Base-by-base conservation (phyloP, 2,888 invertebrate species). In the Diplazon laetatorius region DNA sequence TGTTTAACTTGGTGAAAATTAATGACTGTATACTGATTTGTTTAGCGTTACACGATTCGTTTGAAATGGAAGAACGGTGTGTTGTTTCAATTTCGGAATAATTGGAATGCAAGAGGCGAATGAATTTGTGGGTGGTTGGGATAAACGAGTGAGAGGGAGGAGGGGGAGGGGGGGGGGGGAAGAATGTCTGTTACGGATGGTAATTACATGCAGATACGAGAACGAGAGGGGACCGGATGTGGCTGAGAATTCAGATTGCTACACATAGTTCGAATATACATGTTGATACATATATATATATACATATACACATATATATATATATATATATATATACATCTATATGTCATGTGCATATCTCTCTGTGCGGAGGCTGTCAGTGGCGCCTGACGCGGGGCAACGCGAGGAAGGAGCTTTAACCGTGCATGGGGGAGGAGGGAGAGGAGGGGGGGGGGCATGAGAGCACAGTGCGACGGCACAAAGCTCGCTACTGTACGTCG, bases 341-440 rank as follows among this genome's bases (percentile, higher is more conserved):
- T 14, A 35, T 48, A 39, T 48, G 42, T 55, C 30, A 37, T 39
- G 12, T 20, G 59, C 20, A 46, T 69, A 46, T 59, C 57, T 59
- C 18, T 25, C 14, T 14, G n/a, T 22, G n/a, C n/a, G n/a, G n/a
- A n/a, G 25, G 44, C 25, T 62, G 42, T 71, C 62, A 52, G 35
- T 18, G 44, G 52, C 39, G 62, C 10, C 42, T 52, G 62, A 55
- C 16, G 62, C 39, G n/a, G 55, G 10, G 57, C 48, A 50, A 48
- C 12, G 48, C 52, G 65, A 22, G 63, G 60, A 69, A 52, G 60
- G 55, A 74, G 78, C 52, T 77, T 79, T n/a, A n/a, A n/a, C n/a
- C n/a, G n/a, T n/a, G n/a, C n/a, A n/a, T n/a, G n/a, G n/a, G n/a
- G n/a, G n/a, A n/a, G n/a, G n/a, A n/a, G n/a, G n/a, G n/a, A n/a